Evolutionary conservation across 2,888 invertebrate genomes (phyloP).

Genomic region (Antheraea assamensis): DNA sequence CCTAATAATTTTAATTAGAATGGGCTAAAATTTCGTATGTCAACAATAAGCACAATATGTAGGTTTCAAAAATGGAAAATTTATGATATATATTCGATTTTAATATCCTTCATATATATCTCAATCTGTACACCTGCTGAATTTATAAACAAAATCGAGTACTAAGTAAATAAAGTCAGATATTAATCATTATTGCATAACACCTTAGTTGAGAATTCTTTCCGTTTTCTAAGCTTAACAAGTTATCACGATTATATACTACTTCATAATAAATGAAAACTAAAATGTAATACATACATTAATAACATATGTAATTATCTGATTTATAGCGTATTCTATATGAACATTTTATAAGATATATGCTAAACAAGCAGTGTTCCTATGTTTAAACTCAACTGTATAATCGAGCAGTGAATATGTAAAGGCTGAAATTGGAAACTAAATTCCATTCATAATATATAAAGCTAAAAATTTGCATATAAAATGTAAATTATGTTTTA

Average conservation of each 20-base stretch:
- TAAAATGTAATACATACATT: background rate
- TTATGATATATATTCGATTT: too few relatives aligned
- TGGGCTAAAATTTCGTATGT: too few relatives aligned
- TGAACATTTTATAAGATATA: background rate
- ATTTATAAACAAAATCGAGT: too few relatives aligned
- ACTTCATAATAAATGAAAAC: background rate
- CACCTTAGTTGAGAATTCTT: background rate
- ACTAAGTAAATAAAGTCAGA: too few relatives aligned
- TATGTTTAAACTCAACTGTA: background rate
- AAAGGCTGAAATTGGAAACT: background rate
- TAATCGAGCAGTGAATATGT: background rate
- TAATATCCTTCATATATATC: too few relatives aligned
- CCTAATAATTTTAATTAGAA: too few relatives aligned
- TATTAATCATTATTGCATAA: too few relatives aligned
- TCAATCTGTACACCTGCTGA: too few relatives aligned
- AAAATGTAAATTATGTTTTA: background rate
- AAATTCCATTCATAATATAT: background rate
- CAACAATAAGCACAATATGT: too few relatives aligned
- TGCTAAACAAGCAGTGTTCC: background rate
- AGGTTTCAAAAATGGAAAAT: too few relatives aligned
- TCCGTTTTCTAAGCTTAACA: background rate
- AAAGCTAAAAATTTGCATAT: background rate
- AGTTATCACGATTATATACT: background rate
- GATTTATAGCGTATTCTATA: background rate
- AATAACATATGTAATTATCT: background rate